phyloP scores from a whole-genome alignment of 2,113 vertebrate genomes.

The Microcebus lehilahytsara region DNA sequence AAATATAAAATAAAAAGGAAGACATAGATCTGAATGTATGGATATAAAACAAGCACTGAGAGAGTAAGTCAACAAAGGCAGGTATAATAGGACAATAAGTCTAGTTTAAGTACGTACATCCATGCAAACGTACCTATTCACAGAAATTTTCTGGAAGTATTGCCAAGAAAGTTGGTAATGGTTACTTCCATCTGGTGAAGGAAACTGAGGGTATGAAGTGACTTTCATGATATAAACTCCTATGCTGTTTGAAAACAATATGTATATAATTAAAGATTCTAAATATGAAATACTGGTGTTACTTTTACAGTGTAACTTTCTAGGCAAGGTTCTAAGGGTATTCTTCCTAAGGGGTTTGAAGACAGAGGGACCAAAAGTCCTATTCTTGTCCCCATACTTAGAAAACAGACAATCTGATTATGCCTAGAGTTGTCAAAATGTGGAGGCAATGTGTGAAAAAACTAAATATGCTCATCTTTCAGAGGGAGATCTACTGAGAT shows the following conservation, averaged over 20 bases:
- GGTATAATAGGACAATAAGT: neutral
- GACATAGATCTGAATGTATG: neutral
- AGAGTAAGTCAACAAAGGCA: neutral
- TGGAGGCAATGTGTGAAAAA: slow-evolving; percentile 78
- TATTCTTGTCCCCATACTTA: slow-evolving; percentile 69
- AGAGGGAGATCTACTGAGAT: slow-evolving; percentile 37
- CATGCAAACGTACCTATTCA: neutral
- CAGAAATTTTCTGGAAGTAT: slow-evolving; percentile 10
- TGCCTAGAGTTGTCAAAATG: slow-evolving; percentile 77
- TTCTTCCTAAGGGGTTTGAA: slow-evolving; percentile 49
- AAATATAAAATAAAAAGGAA: neutral
- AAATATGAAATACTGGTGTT: neutral
- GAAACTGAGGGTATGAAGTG: neutral
- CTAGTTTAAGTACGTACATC: neutral
- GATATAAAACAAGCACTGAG: neutral
- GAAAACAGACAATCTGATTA: slow-evolving; percentile 78
- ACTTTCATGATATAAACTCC: slow-evolving; percentile 6
- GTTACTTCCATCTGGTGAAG: neutral
- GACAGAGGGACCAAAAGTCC: slow-evolving; percentile 50
- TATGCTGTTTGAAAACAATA: neutral
- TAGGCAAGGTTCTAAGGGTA: slow-evolving; percentile 63
- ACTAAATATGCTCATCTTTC: slow-evolving; percentile 76
- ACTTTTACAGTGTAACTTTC: slow-evolving; percentile 62
- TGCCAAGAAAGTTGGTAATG: neutral
- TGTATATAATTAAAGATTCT: neutral